Conservation (phyloP, 2,797 vertebrate species). For the Danionella dracula region DNA sequence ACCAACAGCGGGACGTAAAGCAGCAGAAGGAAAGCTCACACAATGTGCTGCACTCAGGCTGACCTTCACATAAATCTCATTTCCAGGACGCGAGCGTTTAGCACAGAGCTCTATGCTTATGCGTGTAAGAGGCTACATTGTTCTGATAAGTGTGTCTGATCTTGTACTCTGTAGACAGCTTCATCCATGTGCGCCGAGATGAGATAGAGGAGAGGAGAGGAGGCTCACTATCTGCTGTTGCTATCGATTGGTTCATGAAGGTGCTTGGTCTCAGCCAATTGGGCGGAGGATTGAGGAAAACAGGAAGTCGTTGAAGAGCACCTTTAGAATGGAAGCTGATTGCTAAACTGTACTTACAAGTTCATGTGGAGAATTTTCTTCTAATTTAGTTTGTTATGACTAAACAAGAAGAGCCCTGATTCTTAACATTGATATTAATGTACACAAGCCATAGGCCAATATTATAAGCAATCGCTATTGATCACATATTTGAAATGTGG, state of each 20-base stretch:
- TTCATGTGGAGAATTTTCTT: no score
- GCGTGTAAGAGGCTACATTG: not conserved
- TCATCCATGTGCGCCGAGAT: slow-evolving; percentile 10
- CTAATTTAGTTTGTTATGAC: no score
- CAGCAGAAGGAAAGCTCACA: not conserved
- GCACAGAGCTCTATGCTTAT: not conserved
- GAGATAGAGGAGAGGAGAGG: not conserved
- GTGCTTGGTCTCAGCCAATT: slow-evolving; percentile 16
- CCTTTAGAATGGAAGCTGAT: not conserved
- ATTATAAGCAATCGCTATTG: no score
- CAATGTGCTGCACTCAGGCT: not conserved
- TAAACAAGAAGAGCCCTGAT: no score
- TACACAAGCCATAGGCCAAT: no score
- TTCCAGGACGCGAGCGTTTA: not conserved
- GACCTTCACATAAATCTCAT: not conserved
- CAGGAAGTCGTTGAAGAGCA: not conserved
- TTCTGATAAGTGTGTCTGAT: not conserved
- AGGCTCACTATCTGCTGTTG: not conserved
- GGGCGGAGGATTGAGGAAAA: not conserved
- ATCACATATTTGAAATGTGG: no score
- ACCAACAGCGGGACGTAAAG: not conserved
- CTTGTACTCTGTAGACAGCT: not conserved
- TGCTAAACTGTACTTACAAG: no score
- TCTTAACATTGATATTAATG: no score
- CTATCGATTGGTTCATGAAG: not conserved